These are phyloP conservation scores for Meloe dianella DNA, from an alignment of 2,888 invertebrate species.

Conservation along the genomic window DNA sequence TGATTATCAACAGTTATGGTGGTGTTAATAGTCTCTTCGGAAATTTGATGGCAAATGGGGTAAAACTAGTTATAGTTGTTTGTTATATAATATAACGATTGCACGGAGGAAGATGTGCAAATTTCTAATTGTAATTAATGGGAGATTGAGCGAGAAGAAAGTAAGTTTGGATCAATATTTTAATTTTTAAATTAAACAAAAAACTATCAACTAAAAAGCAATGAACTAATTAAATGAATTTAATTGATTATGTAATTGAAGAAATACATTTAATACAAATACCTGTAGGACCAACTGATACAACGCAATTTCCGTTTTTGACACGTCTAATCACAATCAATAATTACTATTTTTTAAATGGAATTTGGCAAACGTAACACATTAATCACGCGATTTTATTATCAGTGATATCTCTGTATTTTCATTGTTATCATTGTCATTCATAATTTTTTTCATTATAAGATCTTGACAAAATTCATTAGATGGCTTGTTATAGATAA, in stretches of 20 bases:
- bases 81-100: background rate
- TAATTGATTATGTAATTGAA: background rate
- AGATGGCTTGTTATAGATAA: too few species aligned
- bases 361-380: slow-evolving; percentile 31
- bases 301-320: slow-evolving; percentile 40
- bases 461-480: too few species aligned
- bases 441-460: too few species aligned
- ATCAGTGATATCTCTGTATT: slow-evolving; percentile 20
- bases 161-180: slow-evolving; percentile 7
- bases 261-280: slow-evolving; percentile 23
- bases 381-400: background rate
- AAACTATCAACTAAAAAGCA: too few species aligned
- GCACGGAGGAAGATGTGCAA: background rate
- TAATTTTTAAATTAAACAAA: slow-evolving; percentile 11
- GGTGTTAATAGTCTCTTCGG: too few species aligned
- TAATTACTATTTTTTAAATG: slow-evolving; percentile 15
- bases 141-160: background rate
- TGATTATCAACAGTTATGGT: slow-evolving; percentile 1
- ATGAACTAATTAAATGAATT: slow-evolving; percentile 9
- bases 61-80: background rate
- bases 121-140: background rate
- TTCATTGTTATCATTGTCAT: slow-evolving; percentile 18
- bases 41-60: background rate
- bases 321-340: slow-evolving; percentile 12
- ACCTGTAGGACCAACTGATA: slow-evolving; percentile 45